Base-by-base conservation (phyloP, 2,113 vertebrate species). In the Platichthys flesus region DNA sequence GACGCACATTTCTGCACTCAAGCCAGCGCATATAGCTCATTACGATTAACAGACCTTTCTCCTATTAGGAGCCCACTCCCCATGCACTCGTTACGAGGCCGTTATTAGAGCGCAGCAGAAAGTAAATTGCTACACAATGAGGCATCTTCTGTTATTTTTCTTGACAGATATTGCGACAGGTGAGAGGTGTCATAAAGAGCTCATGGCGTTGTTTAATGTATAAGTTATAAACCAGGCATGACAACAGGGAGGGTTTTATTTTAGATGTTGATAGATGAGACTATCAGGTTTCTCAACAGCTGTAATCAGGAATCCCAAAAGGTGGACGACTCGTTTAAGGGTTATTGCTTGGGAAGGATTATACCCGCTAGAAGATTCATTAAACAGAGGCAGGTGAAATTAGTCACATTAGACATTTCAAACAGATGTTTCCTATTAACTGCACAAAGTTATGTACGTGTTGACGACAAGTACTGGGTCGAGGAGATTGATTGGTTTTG, bases 331-430 rank as follows among this genome's bases (percentile, higher is more conserved):
- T 65, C 37, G 0, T 81, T 84, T 71, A 82, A 62, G 59, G 42
- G 31, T 91, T 85, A 84, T 90, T 88, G 86, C 82, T 82, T 82
- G 79, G 76, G 85, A 79, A 71, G 72, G 73, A 78, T 86, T 67
- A 68, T 58, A 52, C 45, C 65, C 37, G 13, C 79, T 77, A 40
- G n/a, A 83, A 85, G 81, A 79, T 51, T 85, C 58, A 79, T 87
- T 87, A 82, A 74, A 63, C 37, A 20, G 42, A 70, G 35, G 55
- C 57, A 21, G 59, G 54, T 9, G 23, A 47, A 81, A 70, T 42
- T 15, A 56, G 60, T 24, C 24, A 24, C 24, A 24, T 24, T 28
- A 24, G 62, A 28, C 3, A 42, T 18, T 62, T 70, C 40, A 2
- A 62, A 16, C 23, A 13, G 12, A 23, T 45, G 24, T 56, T 57